A percentile compares a stretch with the other conserved stretches of the same genome.
Conservation (phyloP, 2,113 vertebrate genomes). For the Ochotona curzoniae region DNA sequence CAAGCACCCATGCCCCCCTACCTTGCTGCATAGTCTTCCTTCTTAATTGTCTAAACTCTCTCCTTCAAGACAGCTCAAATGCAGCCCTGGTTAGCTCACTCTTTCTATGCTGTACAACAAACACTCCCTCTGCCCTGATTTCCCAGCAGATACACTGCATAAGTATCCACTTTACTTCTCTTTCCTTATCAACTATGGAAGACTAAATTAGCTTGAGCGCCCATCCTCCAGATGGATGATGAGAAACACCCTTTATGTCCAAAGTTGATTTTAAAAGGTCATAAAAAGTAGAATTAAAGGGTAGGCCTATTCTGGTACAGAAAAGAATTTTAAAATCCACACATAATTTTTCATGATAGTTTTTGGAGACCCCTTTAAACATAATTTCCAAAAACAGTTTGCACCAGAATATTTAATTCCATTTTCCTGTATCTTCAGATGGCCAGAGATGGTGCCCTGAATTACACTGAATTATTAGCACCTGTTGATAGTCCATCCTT, state of each 20-base stretch:
- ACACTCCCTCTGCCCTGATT: not conserved
- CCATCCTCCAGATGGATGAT: not conserved
- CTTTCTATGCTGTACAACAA: not conserved
- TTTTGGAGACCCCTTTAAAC: too few relatives aligned
- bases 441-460: not conserved
- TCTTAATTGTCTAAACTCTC: not conserved
- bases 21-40: not conserved
- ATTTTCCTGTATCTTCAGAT: not conserved
- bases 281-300: too few relatives aligned
- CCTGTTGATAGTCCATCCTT: not conserved
- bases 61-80: not conserved
- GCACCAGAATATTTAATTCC: too few relatives aligned
- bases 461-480: not conserved
- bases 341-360: too few relatives aligned
- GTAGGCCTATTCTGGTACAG: too few relatives aligned
- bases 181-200: not conserved
- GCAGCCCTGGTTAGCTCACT: not conserved
- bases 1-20: accelerated
- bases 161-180: not conserved
- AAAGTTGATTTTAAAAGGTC: too few relatives aligned
- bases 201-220: not conserved
- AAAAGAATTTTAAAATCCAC: too few relatives aligned
- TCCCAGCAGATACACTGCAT: not conserved
- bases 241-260: too few relatives aligned
- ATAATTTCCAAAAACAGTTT: too few relatives aligned